These are phyloP conservation scores for Eurystomus gularis DNA, from an alignment of 2,113 vertebrate species.

Conservation along the genomic window DNA sequence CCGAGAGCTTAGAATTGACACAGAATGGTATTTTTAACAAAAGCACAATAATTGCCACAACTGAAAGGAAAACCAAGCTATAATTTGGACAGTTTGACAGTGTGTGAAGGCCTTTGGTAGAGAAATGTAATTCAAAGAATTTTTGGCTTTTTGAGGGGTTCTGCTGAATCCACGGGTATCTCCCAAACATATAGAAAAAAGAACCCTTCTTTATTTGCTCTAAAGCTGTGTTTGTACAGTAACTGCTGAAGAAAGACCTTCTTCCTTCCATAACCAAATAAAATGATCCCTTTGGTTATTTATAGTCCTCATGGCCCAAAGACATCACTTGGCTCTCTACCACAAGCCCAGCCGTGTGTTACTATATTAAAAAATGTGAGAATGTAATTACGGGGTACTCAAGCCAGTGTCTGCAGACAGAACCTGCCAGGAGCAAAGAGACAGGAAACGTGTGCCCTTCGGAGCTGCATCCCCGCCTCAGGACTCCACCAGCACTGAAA, in stretches of 20 bases:
- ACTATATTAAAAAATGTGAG: slow-evolving; percentile 82
- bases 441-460: slow-evolving; percentile 65
- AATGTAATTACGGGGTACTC: slow-evolving; percentile 79
- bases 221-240: slow-evolving; percentile 53
- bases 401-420: slow-evolving; percentile 76
- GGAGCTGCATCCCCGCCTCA: slow-evolving; percentile 28
- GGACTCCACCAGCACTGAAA: slow-evolving; percentile 27
- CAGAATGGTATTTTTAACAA: slow-evolving; percentile 61
- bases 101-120: neutral
- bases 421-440: slow-evolving; percentile 72
- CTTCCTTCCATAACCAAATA: slow-evolving; percentile 73
- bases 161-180: slow-evolving; percentile 17
- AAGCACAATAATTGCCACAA: slow-evolving; percentile 47
- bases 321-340: slow-evolving; percentile 74
- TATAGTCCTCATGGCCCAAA: slow-evolving; percentile 71
- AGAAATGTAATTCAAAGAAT: neutral
- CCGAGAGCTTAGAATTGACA: slow-evolving; percentile 36
- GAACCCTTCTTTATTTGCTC: slow-evolving; percentile 41
- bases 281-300: slow-evolving; percentile 79
- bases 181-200: slow-evolving; percentile 38
- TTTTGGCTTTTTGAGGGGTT: neutral
- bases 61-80: slow-evolving; percentile 56
- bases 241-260: slow-evolving; percentile 68
- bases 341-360: slow-evolving; percentile 79
- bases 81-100: slow-evolving; percentile 41